Conservation (phyloP, 2,113 vertebrate species). For the human region DNA sequence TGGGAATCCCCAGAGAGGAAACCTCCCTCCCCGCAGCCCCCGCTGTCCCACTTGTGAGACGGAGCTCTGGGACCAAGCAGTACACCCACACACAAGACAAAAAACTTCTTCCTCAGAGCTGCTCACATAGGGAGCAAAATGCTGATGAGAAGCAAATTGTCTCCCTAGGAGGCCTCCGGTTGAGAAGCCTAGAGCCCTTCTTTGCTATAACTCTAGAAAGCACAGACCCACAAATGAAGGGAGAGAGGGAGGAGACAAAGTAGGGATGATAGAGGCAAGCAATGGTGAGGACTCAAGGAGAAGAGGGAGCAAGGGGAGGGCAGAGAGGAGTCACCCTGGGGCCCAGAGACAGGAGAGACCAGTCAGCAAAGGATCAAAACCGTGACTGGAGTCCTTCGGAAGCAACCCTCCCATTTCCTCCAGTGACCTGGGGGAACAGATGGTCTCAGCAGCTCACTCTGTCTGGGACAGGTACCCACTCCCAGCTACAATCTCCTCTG, state of each 20-base stretch:
- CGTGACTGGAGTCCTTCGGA: neutral
- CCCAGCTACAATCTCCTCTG: neutral
- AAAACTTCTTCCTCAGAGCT: neutral
- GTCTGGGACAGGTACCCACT: neutral
- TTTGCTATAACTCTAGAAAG: neutral
- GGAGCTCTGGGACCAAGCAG: neutral
- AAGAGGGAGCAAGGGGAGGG: neutral
- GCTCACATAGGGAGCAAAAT: neutral
- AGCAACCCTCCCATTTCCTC: neutral
- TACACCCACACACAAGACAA: rapidly evolving
- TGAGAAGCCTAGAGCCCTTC: neutral
- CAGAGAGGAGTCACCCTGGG: neutral
- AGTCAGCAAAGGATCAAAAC: neutral
- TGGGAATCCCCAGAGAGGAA: rapidly evolving
- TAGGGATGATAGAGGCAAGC: rapidly evolving
- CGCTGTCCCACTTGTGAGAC: neutral
- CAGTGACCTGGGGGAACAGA: rapidly evolving
- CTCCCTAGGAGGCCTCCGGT: neutral
- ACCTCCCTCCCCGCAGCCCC: neutral
- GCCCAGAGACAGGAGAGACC: neutral
- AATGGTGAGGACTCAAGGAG: too few species aligned
- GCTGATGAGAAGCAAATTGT: neutral
- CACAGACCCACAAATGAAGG: neutral
- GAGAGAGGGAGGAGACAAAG: neutral
- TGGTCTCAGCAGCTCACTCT: neutral